Conservation (phyloP, 2,797 vertebrate genomes). For the Cynodonichthys magdalenae region DNA sequence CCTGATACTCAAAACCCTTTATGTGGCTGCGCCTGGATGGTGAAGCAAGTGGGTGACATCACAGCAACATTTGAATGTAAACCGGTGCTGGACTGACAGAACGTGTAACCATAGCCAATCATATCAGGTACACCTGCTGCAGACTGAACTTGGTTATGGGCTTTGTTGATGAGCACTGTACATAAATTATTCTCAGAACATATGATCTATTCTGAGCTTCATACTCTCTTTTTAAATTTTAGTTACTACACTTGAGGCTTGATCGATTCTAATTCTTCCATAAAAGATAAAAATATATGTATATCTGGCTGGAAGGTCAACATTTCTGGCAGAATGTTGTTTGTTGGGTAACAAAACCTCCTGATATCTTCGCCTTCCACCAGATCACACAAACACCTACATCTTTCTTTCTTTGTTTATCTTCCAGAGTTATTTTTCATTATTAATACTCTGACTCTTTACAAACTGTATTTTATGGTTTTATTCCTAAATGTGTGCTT, state of each 20-base stretch:
- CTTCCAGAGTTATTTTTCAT: constrained; percentile 27
- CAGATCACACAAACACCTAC: constrained; percentile 60
- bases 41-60: background rate
- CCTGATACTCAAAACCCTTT: constrained; percentile 44
- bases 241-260: background rate
- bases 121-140: background rate
- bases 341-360: constrained; percentile 57
- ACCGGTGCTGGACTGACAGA: background rate
- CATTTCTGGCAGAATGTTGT: constrained; percentile 36
- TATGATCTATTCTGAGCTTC: background rate
- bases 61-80: background rate
- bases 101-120: background rate
- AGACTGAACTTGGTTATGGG: constrained; percentile 3
- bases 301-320: constrained; percentile 27
- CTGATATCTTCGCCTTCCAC: constrained; percentile 59
- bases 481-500: too few relatives aligned
- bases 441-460: too few relatives aligned
- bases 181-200: background rate
- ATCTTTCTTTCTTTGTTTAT: constrained; percentile 34
- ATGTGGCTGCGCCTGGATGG: constrained; percentile 11
- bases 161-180: background rate
- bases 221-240: background rate
- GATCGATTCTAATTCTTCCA: background rate
- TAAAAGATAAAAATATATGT: constrained; percentile 3
- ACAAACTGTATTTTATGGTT: background rate